phyloP scores from a whole-genome alignment of 1,140 invertebrate genomes.

The Penaeus vannamei region DNA sequence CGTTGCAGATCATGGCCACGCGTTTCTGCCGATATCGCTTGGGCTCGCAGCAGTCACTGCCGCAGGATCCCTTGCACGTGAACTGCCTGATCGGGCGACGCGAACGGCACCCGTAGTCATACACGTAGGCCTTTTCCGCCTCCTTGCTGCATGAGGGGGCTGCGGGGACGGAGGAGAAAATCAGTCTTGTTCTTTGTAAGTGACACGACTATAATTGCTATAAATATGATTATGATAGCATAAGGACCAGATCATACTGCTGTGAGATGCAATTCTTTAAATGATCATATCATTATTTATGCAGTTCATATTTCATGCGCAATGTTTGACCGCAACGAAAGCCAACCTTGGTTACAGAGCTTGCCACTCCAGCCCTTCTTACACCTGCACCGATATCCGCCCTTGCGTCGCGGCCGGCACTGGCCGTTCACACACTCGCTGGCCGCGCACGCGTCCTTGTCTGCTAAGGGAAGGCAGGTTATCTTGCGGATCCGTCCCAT shows the following conservation, averaged over 20 bases:
- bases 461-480: neutral
- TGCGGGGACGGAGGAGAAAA: conserved; percentile 68
- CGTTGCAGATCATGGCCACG: conserved; percentile 92
- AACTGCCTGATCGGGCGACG: conserved; percentile 90
- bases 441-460: conserved; percentile 56
- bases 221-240: too few species aligned
- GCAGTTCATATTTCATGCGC: neutral
- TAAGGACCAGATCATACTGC: too few species aligned
- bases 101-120: conserved; percentile 89
- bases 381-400: conserved; percentile 77
- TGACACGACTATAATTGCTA: neutral
- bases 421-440: conserved; percentile 85
- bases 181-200: neutral
- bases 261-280: neutral
- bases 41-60: conserved; percentile 86
- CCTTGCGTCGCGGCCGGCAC: conserved; percentile 80
- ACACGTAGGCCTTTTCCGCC: conserved; percentile 88
- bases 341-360: conserved; percentile 92
- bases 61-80: conserved; percentile 82
- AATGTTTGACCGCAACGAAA: neutral
- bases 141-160: conserved; percentile 90
- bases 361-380: conserved; percentile 88
- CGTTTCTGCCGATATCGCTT: conserved; percentile 92
- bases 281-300: neutral
- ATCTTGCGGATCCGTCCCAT: neutral